Percentiles rank a stretch among this genome's conserved stretches.
Evolutionary conservation across 2,888 invertebrate genomes (phyloP).

Genomic region (Latrodectus elegans): DNA sequence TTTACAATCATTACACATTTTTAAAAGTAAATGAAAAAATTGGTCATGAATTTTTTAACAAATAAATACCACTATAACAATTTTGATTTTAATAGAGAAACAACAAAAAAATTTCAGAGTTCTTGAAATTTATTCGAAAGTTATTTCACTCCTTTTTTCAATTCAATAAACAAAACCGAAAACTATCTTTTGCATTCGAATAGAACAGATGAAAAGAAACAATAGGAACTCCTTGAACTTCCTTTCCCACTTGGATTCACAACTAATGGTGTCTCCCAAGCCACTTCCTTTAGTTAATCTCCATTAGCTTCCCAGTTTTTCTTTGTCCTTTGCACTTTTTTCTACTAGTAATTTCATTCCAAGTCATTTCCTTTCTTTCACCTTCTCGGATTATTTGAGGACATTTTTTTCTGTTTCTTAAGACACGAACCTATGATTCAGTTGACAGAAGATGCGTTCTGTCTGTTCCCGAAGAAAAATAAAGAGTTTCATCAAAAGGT

Average conservation of each 20-base stretch:
- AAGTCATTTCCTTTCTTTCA: conserved; percentile 46
- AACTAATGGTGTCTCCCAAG: conserved; percentile 66
- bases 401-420: conserved; percentile 23
- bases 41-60: too few species aligned
- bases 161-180: neutral
- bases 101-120: too few species aligned
- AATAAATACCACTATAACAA: too few species aligned
- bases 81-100: too few species aligned
- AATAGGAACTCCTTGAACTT: conserved; percentile 45
- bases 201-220: conserved; percentile 37
- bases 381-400: conserved; percentile 51
- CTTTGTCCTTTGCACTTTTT: conserved; percentile 55
- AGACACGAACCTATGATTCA: conserved; percentile 1
- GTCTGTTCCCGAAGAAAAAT: too few species aligned
- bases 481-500: too few species aligned
- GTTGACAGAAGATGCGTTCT: neutral
- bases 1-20: too few species aligned
- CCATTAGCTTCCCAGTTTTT: conserved; percentile 62
- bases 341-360: conserved; percentile 59
- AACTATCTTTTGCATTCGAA: neutral
- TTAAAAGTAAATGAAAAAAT: too few species aligned
- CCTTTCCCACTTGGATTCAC: conserved; percentile 63
- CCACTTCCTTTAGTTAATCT: conserved; percentile 66
- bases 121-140: neutral
- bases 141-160: neutral